Evolutionary conservation across 2,888 invertebrate species (phyloP).

Genomic region (Periphyllus acericola): DNA sequence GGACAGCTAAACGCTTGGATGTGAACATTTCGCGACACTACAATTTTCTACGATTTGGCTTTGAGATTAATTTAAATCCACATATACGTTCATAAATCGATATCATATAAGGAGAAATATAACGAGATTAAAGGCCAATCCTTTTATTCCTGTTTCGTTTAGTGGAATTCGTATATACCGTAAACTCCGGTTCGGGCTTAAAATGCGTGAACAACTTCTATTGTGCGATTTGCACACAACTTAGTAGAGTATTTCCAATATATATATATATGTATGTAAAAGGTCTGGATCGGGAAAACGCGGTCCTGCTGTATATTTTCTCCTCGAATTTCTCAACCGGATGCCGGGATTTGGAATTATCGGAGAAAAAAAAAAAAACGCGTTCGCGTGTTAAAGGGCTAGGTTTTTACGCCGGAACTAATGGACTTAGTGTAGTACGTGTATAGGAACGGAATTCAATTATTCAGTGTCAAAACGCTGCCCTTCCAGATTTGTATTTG

Average conservation of each 20-base stretch:
- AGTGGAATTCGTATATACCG: neutral
- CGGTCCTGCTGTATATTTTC: neutral
- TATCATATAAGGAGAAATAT: neutral
- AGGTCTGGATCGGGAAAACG: neutral
- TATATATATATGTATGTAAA: neutral
- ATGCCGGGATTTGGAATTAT: neutral
- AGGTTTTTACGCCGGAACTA: neutral
- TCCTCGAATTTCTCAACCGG: neutral
- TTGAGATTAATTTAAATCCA: too few species aligned
- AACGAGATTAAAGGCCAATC: neutral
- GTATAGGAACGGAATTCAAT: neutral
- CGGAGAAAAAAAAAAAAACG: neutral
- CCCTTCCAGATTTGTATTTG: neutral
- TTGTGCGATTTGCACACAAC: neutral
- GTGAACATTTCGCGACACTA: too few species aligned
- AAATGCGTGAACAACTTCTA: neutral
- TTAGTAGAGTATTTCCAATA: neutral
- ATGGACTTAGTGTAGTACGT: too few species aligned
- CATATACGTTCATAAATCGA: too few species aligned
- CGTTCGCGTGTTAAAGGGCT: neutral
- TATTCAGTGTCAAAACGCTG: slow-evolving; percentile 5
- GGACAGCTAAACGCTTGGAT: too few species aligned
- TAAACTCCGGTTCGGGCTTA: neutral
- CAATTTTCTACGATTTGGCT: too few species aligned
- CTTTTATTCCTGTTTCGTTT: neutral